Percentiles rank a stretch among this genome's conserved stretches.
Conservation (phyloP, 2,113 vertebrate genomes). For the Sciurus niger region DNA sequence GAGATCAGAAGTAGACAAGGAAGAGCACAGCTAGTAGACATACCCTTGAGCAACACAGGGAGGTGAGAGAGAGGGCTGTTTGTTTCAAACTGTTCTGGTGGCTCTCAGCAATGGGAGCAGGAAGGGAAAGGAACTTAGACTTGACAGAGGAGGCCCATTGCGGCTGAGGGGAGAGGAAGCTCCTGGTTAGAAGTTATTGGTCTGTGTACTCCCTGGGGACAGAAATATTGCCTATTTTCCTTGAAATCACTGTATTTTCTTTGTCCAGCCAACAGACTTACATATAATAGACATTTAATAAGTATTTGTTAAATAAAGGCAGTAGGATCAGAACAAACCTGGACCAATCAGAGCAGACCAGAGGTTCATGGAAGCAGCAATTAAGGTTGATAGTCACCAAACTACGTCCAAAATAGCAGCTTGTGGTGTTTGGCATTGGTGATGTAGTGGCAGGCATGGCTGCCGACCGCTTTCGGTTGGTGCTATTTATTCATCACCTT, state of each 20-base stretch:
- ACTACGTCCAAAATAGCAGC: background rate
- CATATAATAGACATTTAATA: background rate
- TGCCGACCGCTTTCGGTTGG: slow-evolving; percentile 83
- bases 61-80: background rate
- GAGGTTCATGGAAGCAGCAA: background rate
- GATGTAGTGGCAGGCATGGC: slow-evolving; percentile 89
- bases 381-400: background rate
- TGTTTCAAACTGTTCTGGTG: background rate
- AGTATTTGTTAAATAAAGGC: background rate
- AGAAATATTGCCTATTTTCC: background rate
- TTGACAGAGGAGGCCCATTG: background rate
- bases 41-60: background rate
- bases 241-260: slow-evolving; percentile 10
- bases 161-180: background rate
- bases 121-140: background rate
- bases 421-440: slow-evolving; percentile 61
- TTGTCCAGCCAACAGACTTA: background rate
- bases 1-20: background rate
- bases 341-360: background rate
- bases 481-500: background rate
- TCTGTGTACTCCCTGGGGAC: background rate
- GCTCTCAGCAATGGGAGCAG: background rate
- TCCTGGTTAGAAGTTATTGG: background rate
- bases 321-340: background rate
- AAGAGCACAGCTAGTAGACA: background rate